Evolutionary conservation across 2,113 vertebrate species (phyloP).

Genomic region (Leptodactylus fuscus): DNA sequence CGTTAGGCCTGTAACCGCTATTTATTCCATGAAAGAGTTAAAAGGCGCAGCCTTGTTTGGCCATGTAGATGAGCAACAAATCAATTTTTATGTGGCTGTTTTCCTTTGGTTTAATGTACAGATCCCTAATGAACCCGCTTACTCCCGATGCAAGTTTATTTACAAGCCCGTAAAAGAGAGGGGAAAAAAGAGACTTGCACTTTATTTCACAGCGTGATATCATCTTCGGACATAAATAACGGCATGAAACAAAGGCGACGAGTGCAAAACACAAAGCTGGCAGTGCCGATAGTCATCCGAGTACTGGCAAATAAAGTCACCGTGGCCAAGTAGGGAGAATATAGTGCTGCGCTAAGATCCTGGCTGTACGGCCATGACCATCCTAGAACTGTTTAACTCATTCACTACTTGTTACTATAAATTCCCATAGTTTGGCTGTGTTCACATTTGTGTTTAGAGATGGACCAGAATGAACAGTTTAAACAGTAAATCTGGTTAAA

Average conservation of each 20-base stretch:
- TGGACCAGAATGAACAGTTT: too few species aligned
- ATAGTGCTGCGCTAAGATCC: neutral
- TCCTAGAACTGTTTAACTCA: neutral
- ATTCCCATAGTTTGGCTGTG: too few species aligned
- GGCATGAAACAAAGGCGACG: conserved; percentile 22
- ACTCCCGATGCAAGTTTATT: conserved; percentile 58
- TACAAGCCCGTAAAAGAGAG: conserved; percentile 55
- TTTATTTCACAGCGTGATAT: conserved; percentile 56
- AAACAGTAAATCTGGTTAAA: too few species aligned
- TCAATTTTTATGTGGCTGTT: conserved; percentile 59
- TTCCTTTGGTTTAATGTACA: conserved; percentile 60
- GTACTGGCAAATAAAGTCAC: conserved; percentile 24
- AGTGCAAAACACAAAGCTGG: neutral
- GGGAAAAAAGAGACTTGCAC: conserved; percentile 29
- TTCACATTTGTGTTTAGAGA: too few species aligned
- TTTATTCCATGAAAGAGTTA: conserved; percentile 68
- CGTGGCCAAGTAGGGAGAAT: neutral
- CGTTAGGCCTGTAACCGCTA: neutral
- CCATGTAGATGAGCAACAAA: conserved; percentile 50
- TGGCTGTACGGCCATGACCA: neutral
- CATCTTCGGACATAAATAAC: conserved; percentile 53
- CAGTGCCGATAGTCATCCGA: neutral
- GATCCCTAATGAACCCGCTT: conserved; percentile 59
- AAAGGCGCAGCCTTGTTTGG: conserved; percentile 29
- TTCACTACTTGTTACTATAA: too few species aligned